Conservation (phyloP, 2,113 vertebrate species). For the Prunella himalayana region DNA sequence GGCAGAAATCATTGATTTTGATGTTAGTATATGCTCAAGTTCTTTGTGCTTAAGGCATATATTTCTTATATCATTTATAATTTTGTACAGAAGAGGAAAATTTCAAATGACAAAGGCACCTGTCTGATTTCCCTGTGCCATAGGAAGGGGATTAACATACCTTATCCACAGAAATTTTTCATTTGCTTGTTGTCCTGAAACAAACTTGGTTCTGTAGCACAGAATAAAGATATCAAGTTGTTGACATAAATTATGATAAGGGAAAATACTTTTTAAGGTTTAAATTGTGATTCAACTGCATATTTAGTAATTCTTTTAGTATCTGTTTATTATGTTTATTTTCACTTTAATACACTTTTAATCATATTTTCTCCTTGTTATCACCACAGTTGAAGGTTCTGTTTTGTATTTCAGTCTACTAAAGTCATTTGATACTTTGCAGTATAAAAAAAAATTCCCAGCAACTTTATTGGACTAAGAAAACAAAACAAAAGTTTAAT, state of each 20-base stretch:
- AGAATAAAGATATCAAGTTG: not conserved
- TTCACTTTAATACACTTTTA: not conserved
- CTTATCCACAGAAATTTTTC: not conserved
- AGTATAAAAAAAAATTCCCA: not conserved
- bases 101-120: not conserved
- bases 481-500: not conserved
- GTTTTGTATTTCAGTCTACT: not conserved
- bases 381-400: not conserved
- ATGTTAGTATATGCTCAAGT: not conserved
- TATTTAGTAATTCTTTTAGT: not conserved
- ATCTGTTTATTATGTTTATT: not conserved
- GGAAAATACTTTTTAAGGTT: not conserved
- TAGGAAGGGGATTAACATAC: not conserved
- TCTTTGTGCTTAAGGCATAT: not conserved
- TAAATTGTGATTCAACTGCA: not conserved
- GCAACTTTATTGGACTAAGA: not conserved
- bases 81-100: not conserved
- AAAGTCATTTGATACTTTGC: not conserved
- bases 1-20: not conserved
- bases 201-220: not conserved
- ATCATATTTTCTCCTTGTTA: not conserved
- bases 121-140: not conserved
- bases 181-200: not conserved
- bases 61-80: not conserved
- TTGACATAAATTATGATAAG: not conserved